Percentiles rank a stretch among this genome's conserved stretches.
phyloP scores from a whole-genome alignment of 2,113 vertebrate genomes.

The Brachirus orientalis region DNA sequence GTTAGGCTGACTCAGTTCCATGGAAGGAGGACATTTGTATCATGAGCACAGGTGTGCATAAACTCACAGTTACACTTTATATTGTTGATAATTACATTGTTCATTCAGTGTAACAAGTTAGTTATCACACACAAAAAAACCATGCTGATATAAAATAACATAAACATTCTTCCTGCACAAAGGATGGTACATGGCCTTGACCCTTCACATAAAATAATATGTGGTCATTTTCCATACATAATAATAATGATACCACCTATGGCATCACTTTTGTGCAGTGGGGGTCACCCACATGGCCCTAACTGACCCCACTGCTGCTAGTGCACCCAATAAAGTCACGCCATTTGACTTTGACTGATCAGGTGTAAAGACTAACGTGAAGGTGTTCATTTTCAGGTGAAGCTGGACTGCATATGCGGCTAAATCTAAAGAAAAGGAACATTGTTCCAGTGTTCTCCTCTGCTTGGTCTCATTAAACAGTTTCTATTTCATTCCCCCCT shows the following conservation, averaged over 20 bases:
- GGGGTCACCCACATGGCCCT: not conserved
- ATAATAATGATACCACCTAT: not conserved
- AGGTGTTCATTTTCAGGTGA: not conserved
- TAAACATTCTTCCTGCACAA: too few species aligned
- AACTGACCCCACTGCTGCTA: not conserved
- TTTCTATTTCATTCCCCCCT: slow-evolving; percentile 37
- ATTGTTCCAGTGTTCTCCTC: slow-evolving; percentile 7
- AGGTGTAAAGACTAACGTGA: not conserved
- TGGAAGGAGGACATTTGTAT: too few species aligned
- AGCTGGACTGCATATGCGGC: not conserved
- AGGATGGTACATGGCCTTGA: too few species aligned
- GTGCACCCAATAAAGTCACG: slow-evolving; percentile 3
- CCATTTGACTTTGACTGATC: not conserved
- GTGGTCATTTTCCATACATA: not conserved
- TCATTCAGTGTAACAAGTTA: too few species aligned
- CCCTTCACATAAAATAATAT: too few species aligned
- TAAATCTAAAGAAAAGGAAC: slow-evolving; percentile 13
- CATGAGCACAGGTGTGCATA: too few species aligned
- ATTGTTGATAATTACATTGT: too few species aligned
- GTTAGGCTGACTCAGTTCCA: too few species aligned
- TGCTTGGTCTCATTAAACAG: slow-evolving; percentile 40
- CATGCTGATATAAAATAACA: too few species aligned
- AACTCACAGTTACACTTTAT: too few species aligned
- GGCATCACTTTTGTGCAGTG: not conserved
- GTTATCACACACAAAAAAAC: too few species aligned